A percentile compares a stretch with the other conserved stretches of the same genome.
phyloP scores from a whole-genome alignment of 2,797 vertebrate genomes.

The Hypotaenidia okinawae region DNA sequence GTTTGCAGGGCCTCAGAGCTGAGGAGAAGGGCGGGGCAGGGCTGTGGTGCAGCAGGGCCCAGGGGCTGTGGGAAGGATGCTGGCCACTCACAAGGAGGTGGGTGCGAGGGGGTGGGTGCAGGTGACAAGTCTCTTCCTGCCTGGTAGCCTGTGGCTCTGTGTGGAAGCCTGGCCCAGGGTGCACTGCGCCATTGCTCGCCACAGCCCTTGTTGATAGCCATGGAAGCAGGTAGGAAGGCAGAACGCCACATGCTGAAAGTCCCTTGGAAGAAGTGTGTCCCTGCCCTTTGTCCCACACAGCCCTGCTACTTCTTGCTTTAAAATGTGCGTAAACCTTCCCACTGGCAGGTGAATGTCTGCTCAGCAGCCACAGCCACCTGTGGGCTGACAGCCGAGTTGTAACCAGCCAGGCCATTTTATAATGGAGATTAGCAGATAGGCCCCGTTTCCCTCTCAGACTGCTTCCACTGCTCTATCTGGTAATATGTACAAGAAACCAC shows the following conservation, averaged over 20 bases:
- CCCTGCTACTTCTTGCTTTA: background rate
- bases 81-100: accelerated
- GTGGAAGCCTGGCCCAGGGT: accelerated
- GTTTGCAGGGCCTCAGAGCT: accelerated
- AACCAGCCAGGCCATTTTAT: background rate
- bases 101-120: accelerated
- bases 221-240: background rate
- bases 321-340: accelerated
- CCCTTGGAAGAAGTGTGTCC: accelerated
- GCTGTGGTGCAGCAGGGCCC: background rate
- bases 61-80: background rate
- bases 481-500: background rate
- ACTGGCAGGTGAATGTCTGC: background rate
- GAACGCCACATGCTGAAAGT: accelerated
- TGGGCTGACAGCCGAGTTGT: accelerated
- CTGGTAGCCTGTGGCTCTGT: accelerated
- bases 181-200: accelerated
- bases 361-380: accelerated
- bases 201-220: accelerated
- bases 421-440: background rate
- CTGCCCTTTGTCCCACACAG: accelerated
- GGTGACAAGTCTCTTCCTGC: accelerated
- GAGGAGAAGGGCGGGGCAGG: background rate
- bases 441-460: background rate
- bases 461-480: background rate